Percentiles rank a stretch among this genome's conserved stretches.
Evolutionary conservation across 2,797 vertebrate species (phyloP).

Genomic region (Urosaurus nigricauda): DNA sequence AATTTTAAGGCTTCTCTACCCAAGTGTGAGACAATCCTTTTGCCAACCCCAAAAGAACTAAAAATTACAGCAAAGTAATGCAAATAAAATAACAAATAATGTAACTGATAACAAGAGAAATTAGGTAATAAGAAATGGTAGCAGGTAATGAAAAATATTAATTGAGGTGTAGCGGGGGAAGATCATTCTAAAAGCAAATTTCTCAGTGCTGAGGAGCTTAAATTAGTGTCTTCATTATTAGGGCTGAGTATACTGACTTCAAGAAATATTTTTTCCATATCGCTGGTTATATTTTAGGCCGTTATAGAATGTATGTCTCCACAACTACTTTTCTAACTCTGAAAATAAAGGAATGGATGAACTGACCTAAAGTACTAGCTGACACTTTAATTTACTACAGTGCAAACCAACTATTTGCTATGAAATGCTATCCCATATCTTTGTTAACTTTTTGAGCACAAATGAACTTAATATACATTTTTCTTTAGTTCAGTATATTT

Average conservation of each 20-base stretch:
- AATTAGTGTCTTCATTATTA: background rate
- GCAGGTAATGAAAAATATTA: too few relatives aligned
- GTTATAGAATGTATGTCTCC: background rate
- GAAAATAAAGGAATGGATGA: background rate
- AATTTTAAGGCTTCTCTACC: too few relatives aligned
- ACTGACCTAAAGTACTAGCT: background rate
- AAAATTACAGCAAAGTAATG: too few relatives aligned
- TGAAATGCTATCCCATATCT: constrained; percentile 1
- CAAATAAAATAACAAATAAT: too few relatives aligned
- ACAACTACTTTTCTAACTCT: background rate
- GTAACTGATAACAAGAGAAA: too few relatives aligned
- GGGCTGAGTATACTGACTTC: background rate
- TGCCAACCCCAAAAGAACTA: too few relatives aligned
- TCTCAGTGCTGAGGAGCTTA: background rate
- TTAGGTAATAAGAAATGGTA: too few relatives aligned
- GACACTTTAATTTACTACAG: background rate
- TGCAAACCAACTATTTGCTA: background rate
- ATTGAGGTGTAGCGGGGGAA: too few relatives aligned
- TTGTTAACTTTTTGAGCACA: constrained; percentile 11
- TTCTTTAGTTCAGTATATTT: background rate
- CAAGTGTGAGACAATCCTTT: too few relatives aligned
- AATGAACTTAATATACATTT: background rate
- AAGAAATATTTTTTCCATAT: background rate
- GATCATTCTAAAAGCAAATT: too few relatives aligned
- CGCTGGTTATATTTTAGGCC: background rate